phyloP scores from a whole-genome alignment of 2,888 invertebrate species.

The Deilephila porcellus region DNA sequence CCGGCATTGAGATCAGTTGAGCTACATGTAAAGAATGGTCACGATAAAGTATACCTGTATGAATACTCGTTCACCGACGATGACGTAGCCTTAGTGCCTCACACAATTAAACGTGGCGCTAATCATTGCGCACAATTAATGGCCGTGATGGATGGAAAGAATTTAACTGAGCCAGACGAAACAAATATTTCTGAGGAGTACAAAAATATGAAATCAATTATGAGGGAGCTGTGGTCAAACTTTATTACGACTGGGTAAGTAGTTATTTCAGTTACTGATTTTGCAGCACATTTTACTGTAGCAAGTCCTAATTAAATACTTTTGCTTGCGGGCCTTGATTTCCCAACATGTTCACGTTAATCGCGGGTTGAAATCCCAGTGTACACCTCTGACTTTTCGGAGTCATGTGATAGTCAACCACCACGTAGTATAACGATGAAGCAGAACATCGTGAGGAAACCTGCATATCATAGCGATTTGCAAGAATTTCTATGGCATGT shows the following conservation, averaged over 20 bases:
- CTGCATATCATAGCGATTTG: too few species aligned
- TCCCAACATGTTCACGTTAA: too few species aligned
- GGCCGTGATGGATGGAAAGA: slow-evolving; percentile 45
- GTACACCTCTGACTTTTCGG: too few species aligned
- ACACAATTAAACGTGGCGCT: slow-evolving; percentile 49
- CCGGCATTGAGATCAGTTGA: slow-evolving; percentile 46
- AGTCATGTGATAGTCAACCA: too few species aligned
- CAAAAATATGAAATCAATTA: slow-evolving; percentile 40
- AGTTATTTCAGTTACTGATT: neutral
- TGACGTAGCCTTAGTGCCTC: slow-evolving; percentile 37
- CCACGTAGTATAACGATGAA: too few species aligned
- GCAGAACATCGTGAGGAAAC: too few species aligned
- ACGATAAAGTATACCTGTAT: slow-evolving; percentile 52
- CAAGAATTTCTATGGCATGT: too few species aligned
- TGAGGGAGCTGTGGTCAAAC: slow-evolving; percentile 55
- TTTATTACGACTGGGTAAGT: slow-evolving; percentile 56
- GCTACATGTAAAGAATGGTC: slow-evolving; percentile 46
- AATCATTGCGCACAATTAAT: slow-evolving; percentile 49
- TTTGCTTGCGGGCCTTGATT: too few species aligned
- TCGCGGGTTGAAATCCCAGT: too few species aligned
- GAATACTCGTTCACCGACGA: slow-evolving; percentile 53
- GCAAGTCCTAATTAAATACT: too few species aligned
- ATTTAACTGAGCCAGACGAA: slow-evolving; percentile 29
- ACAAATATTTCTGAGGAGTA: slow-evolving; percentile 38
- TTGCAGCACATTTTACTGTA: too few species aligned